Percentiles rank a stretch among this genome's conserved stretches.
Conservation (phyloP, 2,113 vertebrate genomes). For the Indicator maculatus region DNA sequence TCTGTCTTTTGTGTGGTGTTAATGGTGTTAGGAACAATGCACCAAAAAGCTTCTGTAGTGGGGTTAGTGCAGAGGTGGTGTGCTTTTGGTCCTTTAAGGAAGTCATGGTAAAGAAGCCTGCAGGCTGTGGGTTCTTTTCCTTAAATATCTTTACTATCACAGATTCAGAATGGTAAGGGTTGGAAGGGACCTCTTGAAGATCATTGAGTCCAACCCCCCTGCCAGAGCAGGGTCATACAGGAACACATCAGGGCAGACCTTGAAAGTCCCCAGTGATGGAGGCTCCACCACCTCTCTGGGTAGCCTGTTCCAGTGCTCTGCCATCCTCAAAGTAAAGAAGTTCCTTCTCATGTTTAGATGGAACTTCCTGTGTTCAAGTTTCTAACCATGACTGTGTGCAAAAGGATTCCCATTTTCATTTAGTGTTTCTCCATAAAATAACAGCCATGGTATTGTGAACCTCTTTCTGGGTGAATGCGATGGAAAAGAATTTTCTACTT, state of each 20-base stretch:
- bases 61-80: neutral
- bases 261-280: no score
- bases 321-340: no score
- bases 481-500: neutral
- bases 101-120: neutral
- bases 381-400: neutral
- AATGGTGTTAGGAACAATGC: accelerated
- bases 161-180: no score
- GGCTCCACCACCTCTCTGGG: no score
- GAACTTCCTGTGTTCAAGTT: no score
- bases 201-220: no score
- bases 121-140: neutral
- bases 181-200: no score
- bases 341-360: no score
- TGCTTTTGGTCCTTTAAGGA: neutral
- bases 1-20: neutral
- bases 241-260: no score
- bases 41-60: neutral
- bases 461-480: neutral
- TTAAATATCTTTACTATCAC: neutral
- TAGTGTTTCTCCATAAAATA: neutral
- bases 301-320: no score
- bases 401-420: neutral
- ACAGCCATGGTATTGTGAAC: neutral
- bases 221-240: no score